Percentiles rank a stretch among this genome's conserved stretches.
phyloP scores from a whole-genome alignment of 1,140 invertebrate genomes.

The Panulirus ornatus region DNA sequence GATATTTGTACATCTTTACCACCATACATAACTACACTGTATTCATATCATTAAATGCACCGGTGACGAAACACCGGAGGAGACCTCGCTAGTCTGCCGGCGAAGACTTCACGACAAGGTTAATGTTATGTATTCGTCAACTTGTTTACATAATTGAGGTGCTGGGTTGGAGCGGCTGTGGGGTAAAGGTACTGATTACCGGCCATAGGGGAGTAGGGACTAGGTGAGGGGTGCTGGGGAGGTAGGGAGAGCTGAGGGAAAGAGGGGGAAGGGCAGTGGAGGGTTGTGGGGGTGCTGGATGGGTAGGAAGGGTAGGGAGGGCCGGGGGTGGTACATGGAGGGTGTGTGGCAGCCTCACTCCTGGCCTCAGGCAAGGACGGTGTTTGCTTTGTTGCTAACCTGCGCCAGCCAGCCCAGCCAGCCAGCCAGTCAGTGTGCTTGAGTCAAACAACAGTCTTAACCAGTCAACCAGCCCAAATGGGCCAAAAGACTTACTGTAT shows the following conservation, averaged over 20 bases:
- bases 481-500: too few species aligned
- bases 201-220: neutral
- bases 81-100: too few species aligned
- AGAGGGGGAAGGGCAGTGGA: neutral
- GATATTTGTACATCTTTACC: too few species aligned
- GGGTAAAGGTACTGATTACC: too few species aligned
- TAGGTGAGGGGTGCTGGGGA: neutral
- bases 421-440: neutral
- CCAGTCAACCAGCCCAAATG: too few species aligned
- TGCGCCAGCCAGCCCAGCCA: conserved; percentile 1
- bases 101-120: too few species aligned
- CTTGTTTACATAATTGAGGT: too few species aligned
- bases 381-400: neutral
- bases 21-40: too few species aligned
- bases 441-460: neutral
- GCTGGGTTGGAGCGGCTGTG: too few species aligned
- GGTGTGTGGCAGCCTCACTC: conserved; percentile 3
- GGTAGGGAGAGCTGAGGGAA: neutral
- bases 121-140: too few species aligned
- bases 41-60: too few species aligned
- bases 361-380: neutral
- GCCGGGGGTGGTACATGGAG: neutral
- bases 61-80: too few species aligned
- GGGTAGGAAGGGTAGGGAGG: neutral
- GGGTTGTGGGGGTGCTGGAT: neutral